Evolutionary conservation across 2,113 vertebrate genomes (phyloP), one percentile per base, ranked within the genome.

Genomic region (Otolemur garnettii): DNA sequence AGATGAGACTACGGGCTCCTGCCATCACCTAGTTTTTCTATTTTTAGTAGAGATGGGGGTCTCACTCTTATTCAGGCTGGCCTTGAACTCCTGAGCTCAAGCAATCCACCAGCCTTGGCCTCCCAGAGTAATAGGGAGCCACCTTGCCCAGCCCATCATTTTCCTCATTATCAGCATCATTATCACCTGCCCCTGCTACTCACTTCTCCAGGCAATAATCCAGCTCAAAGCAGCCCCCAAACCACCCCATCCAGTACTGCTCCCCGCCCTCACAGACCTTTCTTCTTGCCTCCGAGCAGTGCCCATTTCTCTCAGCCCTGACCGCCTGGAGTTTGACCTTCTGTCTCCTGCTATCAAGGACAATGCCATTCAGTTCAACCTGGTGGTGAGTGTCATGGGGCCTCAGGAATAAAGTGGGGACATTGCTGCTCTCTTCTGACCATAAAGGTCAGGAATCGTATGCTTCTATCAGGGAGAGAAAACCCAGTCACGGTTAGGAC

Each of bases 321-420:
- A 86, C 57, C 57, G 33, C 35, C 84, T 98, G 87, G 4, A 87
- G 66, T 97, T 98, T 71, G 91, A 87, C 62, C 28, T 95, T 69
- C 85, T 97, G 68, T 96, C 75, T 75, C 33, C 81, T 42, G 53
- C 30, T 90, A 96, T 97, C 71, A 33, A 90, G 5, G 42, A 26
- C 1, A 11, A 15, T 9, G 19, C 0, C 55, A 80, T 98, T 64
- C 80, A 93, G 68, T 6, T 98, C 35, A 57, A 87, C 81, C 92
- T 98, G 53, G 35, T 10, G 96, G 97, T 98, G 87, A 96, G 97
- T 96, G 50, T 79, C 71, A 15, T 13, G 22, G 86, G 66, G n/a
- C 80, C 91, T n/a, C 26, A 14, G 45, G n/a, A 42, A 22, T 12
- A 55, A 68, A 42, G 2, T 15, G 22, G 60, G 78, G 53, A 75